Evolutionary conservation across 2,888 invertebrate species (phyloP).

Genomic region (Xestia c-nigrum): DNA sequence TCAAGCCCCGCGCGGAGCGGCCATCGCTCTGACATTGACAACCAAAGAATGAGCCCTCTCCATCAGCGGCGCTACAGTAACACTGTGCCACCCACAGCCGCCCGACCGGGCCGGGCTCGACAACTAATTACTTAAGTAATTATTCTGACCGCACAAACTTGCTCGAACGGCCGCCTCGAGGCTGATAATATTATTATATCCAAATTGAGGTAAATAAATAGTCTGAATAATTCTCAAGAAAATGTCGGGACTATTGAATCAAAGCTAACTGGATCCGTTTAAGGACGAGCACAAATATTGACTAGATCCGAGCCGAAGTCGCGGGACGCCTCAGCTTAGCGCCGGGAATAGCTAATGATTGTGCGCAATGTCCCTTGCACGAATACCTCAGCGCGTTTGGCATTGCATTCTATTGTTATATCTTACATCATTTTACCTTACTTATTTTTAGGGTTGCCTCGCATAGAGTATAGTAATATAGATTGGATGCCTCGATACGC

Average conservation of each 20-base stretch:
- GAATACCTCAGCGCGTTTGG: too few relatives aligned
- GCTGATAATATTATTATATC: conserved; percentile 20
- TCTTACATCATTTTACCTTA: too few relatives aligned
- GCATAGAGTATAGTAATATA: too few relatives aligned
- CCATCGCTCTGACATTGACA: conserved; percentile 42
- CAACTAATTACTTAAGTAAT: conserved; percentile 48
- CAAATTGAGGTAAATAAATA: conserved; percentile 33
- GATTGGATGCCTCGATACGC: too few relatives aligned
- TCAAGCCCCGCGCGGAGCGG: neutral
- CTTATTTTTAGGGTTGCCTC: too few relatives aligned
- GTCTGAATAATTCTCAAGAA: conserved; percentile 4
- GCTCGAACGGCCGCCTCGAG: neutral
- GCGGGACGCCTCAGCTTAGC: neutral
- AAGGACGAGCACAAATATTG: conserved; percentile 27
- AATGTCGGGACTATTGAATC: conserved; percentile 26
- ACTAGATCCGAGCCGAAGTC: neutral
- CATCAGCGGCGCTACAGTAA: conserved; percentile 30
- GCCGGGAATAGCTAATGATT: neutral
- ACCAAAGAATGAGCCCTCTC: conserved; percentile 41
- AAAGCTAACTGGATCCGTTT: conserved; percentile 14
- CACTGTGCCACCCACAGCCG: neutral
- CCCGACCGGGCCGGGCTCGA: neutral
- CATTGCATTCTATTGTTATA: too few relatives aligned
- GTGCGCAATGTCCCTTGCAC: too few relatives aligned
- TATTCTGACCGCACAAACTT: conserved; percentile 28